Evolutionary conservation across 2,113 vertebrate species (phyloP).

Genomic region (Pachycephala philippinensis): DNA sequence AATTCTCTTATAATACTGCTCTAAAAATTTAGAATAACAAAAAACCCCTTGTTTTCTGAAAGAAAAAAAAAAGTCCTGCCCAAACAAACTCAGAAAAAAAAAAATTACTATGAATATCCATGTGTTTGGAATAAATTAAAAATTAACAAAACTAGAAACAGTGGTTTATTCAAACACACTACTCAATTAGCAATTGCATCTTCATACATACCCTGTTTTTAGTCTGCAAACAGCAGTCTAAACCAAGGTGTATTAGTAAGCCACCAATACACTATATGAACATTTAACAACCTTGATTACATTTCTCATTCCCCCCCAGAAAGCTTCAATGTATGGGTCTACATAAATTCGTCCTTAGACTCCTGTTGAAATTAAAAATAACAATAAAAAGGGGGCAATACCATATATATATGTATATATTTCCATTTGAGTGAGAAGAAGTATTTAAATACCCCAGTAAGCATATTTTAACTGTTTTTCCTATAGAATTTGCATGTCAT

Average conservation of each 20-base stretch:
- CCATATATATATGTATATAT: not conserved
- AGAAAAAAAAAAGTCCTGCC: not conserved
- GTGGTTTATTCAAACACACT: not conserved
- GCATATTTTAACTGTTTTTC: constrained; percentile 13
- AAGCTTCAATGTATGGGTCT: not conserved
- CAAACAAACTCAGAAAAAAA: not conserved
- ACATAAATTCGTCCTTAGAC: not conserved
- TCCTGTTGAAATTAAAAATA: not conserved
- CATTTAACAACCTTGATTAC: not conserved
- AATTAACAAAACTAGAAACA: not conserved
- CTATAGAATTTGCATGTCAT: not conserved
- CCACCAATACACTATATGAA: not conserved
- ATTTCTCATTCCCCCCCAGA: not conserved
- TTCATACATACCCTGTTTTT: not conserved
- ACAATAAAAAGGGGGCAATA: not conserved
- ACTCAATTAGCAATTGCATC: not conserved
- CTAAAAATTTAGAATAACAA: not conserved
- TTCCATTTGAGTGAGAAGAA: not conserved
- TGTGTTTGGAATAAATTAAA: not conserved
- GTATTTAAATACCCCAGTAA: not conserved
- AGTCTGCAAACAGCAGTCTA: not conserved
- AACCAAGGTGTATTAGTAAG: constrained; percentile 5
- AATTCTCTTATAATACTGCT: not conserved
- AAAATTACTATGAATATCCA: not conserved
- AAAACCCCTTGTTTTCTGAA: not conserved